These are phyloP conservation scores for Cuniculus paca DNA, from an alignment of 2,797 vertebrate species.

Conservation along the genomic window DNA sequence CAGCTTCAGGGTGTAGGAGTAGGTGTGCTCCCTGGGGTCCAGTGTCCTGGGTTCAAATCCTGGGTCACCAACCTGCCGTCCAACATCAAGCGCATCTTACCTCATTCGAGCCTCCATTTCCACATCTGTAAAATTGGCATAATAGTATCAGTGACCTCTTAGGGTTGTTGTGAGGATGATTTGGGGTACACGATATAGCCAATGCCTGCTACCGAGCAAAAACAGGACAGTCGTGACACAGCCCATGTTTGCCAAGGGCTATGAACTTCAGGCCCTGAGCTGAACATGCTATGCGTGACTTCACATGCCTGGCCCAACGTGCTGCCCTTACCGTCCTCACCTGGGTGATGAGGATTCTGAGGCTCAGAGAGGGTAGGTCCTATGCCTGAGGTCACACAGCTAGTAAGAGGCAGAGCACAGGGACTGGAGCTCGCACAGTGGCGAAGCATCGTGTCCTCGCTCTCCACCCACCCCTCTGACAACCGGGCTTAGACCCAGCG, in stretches of 20 bases:
- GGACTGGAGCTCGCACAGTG: background rate
- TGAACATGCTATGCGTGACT: background rate
- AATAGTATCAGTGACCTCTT: background rate
- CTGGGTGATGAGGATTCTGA: background rate
- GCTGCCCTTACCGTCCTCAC: background rate
- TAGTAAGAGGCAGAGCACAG: background rate
- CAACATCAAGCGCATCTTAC: background rate
- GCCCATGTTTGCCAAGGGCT: background rate
- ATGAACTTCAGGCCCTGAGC: background rate
- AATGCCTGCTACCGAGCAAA: background rate
- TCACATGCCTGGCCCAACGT: background rate
- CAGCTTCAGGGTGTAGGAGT: background rate
- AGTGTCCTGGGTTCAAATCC: background rate
- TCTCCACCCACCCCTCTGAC: background rate
- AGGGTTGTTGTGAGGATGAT: background rate
- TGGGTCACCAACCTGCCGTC: background rate
- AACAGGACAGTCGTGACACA: background rate
- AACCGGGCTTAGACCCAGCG: background rate
- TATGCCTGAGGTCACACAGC: background rate
- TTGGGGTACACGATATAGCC: background rate
- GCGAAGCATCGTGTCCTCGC: background rate
- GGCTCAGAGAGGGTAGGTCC: constrained; percentile 12
- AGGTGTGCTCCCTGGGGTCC: background rate
- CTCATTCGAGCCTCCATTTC: background rate
- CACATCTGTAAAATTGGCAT: background rate